phyloP scores from a whole-genome alignment of 2,888 invertebrate species.

The Agonum fuliginosum region DNA sequence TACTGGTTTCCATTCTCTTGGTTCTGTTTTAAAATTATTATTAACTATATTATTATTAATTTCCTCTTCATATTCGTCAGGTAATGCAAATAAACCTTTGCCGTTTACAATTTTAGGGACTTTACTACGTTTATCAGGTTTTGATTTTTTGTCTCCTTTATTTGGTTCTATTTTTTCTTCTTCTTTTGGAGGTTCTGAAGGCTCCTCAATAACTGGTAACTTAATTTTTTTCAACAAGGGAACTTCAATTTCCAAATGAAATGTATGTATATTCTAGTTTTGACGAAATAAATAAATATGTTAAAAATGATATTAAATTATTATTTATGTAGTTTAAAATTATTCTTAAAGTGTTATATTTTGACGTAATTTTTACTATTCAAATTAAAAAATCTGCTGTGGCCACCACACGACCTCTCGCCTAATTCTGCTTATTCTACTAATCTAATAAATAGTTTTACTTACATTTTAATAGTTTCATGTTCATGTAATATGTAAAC shows the following conservation, averaged over 20 bases:
- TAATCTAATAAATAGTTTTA: too few species aligned
- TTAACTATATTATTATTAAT: slow-evolving; percentile 66
- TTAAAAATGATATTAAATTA: too few species aligned
- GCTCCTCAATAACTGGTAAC: slow-evolving; percentile 63
- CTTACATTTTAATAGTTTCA: too few species aligned
- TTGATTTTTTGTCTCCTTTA: slow-evolving; percentile 25
- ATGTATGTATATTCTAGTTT: slow-evolving; percentile 70
- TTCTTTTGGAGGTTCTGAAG: slow-evolving; percentile 2
- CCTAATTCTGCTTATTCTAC: too few species aligned
- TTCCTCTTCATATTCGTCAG: slow-evolving; percentile 66
- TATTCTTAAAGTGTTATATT: too few species aligned
- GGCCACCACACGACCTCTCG: too few species aligned
- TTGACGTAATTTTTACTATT: too few species aligned
- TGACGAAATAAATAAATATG: slow-evolving; percentile 55
- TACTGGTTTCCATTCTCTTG: slow-evolving; percentile 74
- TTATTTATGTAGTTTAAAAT: too few species aligned
- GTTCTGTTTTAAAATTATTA: slow-evolving; percentile 74
- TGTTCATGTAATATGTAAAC: too few species aligned
- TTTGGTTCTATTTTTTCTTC: slow-evolving; percentile 37
- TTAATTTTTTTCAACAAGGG: slow-evolving; percentile 73
- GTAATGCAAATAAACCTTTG: slow-evolving; percentile 63
- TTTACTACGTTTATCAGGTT: slow-evolving; percentile 23
- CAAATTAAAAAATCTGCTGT: too few species aligned
- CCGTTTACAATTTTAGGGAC: slow-evolving; percentile 54
- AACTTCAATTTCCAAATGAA: slow-evolving; percentile 75